These are phyloP conservation scores for Calyptommatus sinebrachiatus DNA, from an alignment of 2,113 vertebrate species.

Conservation along the genomic window DNA sequence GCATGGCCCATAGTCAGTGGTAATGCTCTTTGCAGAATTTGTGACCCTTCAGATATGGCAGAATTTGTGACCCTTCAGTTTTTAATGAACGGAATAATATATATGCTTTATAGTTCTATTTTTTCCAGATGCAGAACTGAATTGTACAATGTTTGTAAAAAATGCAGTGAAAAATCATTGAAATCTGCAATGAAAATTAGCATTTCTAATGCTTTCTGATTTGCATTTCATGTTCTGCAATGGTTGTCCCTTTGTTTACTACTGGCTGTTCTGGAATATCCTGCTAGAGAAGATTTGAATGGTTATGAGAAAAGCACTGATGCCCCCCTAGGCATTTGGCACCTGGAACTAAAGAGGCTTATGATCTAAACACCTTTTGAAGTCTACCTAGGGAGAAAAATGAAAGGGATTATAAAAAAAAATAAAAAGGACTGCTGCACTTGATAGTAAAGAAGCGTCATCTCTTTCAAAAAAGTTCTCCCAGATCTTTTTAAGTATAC, in stretches of 20 bases:
- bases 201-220: not conserved
- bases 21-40: no score
- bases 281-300: not conserved
- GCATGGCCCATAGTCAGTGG: no score
- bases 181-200: not conserved
- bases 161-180: not conserved
- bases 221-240: not conserved
- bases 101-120: not conserved
- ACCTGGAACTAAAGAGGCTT: not conserved
- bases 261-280: rapidly evolving
- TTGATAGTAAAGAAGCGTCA: slow-evolving; percentile 8
- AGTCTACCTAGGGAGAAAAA: not conserved
- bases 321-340: not conserved
- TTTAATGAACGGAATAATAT: not conserved
- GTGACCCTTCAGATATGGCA: no score
- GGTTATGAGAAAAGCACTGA: not conserved
- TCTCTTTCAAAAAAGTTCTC: not conserved
- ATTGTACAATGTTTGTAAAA: not conserved
- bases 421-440: not conserved
- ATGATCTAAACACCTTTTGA: not conserved
- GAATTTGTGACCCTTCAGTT: no score
- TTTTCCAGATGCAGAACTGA: not conserved
- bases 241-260: no score
- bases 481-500: not conserved
- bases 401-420: not conserved